Percentiles rank a stretch among this genome's conserved stretches.
phyloP scores from a whole-genome alignment of 1,140 invertebrate genomes.

The Drosophila nasuta region DNA sequence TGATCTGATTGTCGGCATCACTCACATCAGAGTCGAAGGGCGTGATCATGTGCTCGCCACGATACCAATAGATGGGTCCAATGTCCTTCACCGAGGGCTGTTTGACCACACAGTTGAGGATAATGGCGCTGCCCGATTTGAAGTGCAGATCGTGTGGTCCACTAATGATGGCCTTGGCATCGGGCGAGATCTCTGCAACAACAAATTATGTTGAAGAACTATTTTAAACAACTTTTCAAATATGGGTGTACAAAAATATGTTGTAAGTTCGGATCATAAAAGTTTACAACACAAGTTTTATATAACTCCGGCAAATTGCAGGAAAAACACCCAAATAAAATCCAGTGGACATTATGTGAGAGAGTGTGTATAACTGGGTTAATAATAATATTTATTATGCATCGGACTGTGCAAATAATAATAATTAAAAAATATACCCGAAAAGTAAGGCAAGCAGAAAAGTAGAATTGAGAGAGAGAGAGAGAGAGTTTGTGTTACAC shows the following conservation, averaged over 20 bases:
- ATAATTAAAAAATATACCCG: constrained; percentile 77
- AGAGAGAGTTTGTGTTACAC: background rate
- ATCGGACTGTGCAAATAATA: constrained; percentile 74
- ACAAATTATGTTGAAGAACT: constrained; percentile 11
- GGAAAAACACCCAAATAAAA: constrained; percentile 23
- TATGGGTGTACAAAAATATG: constrained; percentile 51
- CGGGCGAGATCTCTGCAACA: constrained; percentile 86
- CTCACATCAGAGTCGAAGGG: constrained; percentile 73
- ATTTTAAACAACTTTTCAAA: constrained; percentile 48
- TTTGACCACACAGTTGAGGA: constrained; percentile 92
- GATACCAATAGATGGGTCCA: constrained; percentile 93
- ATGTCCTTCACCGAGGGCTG: constrained; percentile 92
- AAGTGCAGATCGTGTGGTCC: constrained; percentile 92
- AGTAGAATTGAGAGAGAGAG: background rate
- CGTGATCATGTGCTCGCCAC: constrained; percentile 85
- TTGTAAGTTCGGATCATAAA: constrained; percentile 64
- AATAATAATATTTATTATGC: constrained; percentile 82
- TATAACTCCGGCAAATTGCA: constrained; percentile 56
- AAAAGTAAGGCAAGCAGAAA: constrained; percentile 27
- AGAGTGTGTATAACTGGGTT: constrained; percentile 64
- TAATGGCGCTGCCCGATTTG: constrained; percentile 92
- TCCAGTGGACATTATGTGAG: constrained; percentile 12
- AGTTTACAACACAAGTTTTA: constrained; percentile 65
- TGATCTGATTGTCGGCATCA: constrained; percentile 57
- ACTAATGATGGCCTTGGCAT: constrained; percentile 92